A percentile compares a stretch with the other conserved stretches of the same genome.
These are phyloP conservation scores for Fregetta grallaria DNA, from an alignment of 2,113 vertebrate species.

Conservation along the genomic window DNA sequence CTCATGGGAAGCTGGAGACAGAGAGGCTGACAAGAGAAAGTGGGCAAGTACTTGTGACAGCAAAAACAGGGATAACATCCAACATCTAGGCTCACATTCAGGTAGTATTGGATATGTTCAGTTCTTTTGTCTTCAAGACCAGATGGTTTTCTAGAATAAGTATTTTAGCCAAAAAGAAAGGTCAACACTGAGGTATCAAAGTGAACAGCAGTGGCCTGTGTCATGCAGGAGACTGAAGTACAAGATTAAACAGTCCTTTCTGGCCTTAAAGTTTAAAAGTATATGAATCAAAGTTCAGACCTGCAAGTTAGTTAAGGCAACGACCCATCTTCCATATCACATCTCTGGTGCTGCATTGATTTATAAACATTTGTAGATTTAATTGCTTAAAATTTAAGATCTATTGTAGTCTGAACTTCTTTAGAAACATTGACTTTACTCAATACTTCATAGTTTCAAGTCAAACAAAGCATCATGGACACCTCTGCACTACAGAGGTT, in stretches of 20 bases:
- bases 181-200: accelerated
- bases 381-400: not conserved
- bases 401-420: not conserved
- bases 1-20: not conserved
- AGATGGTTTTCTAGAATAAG: not conserved
- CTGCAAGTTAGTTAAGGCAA: not conserved
- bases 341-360: not conserved
- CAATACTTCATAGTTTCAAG: not conserved
- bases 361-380: not conserved
- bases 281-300: not conserved
- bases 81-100: not conserved
- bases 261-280: not conserved
- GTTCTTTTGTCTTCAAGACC: not conserved
- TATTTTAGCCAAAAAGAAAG: not conserved
- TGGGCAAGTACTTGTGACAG: not conserved
- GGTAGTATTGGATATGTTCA: not conserved
- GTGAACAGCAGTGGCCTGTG: not conserved
- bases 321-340: accelerated
- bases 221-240: not conserved
- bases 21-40: not conserved
- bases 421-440: not conserved
- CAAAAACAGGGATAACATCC: not conserved
- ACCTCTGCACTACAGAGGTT: not conserved
- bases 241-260: not conserved
- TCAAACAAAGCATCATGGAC: not conserved